Conservation (phyloP, 2,797 vertebrate genomes). For the Ficedula albicollis region DNA sequence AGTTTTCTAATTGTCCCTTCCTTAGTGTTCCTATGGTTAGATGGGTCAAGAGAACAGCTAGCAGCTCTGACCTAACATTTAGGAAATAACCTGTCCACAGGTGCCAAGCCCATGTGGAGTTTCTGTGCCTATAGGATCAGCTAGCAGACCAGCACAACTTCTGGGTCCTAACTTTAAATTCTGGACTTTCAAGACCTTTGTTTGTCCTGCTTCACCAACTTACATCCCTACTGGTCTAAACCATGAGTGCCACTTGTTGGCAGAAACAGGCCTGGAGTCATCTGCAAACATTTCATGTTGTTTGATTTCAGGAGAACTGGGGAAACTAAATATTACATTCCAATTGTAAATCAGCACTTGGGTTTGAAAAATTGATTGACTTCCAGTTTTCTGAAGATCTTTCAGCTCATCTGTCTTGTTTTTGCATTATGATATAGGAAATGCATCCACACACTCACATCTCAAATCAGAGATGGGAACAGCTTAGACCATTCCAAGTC, state of each 20-base stretch:
- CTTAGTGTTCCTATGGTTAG: neutral
- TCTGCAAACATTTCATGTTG: neutral
- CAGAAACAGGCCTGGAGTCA: neutral
- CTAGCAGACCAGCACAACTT: neutral
- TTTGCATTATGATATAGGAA: neutral
- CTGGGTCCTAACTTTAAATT: neutral
- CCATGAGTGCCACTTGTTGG: neutral
- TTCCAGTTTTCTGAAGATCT: neutral
- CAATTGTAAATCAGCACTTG: neutral
- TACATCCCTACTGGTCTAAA: neutral
- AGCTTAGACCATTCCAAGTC: neutral
- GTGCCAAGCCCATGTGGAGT: neutral
- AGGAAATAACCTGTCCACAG: neutral
- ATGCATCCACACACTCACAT: neutral
- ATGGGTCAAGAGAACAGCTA: neutral
- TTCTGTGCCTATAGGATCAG: neutral
- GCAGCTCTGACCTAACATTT: neutral
- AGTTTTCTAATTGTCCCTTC: neutral
- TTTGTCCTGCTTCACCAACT: neutral
- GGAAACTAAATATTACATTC: neutral
- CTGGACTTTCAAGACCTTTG: fast-evolving
- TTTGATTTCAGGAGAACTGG: neutral
- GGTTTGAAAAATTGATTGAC: neutral
- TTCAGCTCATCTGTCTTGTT: neutral
- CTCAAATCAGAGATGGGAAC: neutral